These are phyloP conservation scores for Rana temporaria DNA, from an alignment of 2,113 vertebrate species.

Conservation along the genomic window DNA sequence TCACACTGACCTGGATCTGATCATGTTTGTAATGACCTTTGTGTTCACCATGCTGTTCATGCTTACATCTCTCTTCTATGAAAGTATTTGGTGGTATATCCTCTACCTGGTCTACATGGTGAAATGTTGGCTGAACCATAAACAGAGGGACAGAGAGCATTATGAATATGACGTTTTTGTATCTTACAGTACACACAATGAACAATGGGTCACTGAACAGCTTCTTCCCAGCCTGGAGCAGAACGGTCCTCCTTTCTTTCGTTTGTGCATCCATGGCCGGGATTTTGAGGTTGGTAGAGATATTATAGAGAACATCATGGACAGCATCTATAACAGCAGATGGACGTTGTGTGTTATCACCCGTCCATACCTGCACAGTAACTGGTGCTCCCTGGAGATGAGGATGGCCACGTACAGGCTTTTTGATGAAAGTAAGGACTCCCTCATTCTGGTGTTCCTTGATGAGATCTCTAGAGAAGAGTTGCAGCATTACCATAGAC, in stretches of 20 bases:
- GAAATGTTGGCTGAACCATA: slow-evolving; percentile 58
- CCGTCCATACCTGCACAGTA: slow-evolving; percentile 61
- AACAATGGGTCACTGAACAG: slow-evolving; percentile 61
- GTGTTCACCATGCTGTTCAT: slow-evolving; percentile 47
- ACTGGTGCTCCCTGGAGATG: slow-evolving; percentile 65
- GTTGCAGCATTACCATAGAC: slow-evolving; percentile 60
- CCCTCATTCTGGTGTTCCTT: slow-evolving; percentile 63
- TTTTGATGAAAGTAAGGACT: slow-evolving; percentile 59
- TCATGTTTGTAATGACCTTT: slow-evolving; percentile 52
- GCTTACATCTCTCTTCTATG: slow-evolving; percentile 51
- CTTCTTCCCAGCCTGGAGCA: slow-evolving; percentile 61
- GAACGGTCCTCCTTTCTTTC: slow-evolving; percentile 57
- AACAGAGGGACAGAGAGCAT: slow-evolving; percentile 39
- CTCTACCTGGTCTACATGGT: slow-evolving; percentile 57
- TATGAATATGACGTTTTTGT: slow-evolving; percentile 64
- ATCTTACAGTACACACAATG: slow-evolving; percentile 61
- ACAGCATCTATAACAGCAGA: slow-evolving; percentile 62
- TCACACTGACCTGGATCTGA: slow-evolving; percentile 2
- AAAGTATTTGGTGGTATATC: slow-evolving; percentile 61
- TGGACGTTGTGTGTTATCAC: slow-evolving; percentile 63
- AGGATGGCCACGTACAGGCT: slow-evolving; percentile 60
- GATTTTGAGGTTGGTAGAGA: slow-evolving; percentile 66
- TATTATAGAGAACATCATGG: slow-evolving; percentile 63
- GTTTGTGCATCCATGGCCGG: slow-evolving; percentile 61
- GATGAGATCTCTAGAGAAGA: slow-evolving; percentile 63